Evolutionary conservation across 1,140 invertebrate genomes (phyloP).

Genomic region (Drosophila tropicalis): DNA sequence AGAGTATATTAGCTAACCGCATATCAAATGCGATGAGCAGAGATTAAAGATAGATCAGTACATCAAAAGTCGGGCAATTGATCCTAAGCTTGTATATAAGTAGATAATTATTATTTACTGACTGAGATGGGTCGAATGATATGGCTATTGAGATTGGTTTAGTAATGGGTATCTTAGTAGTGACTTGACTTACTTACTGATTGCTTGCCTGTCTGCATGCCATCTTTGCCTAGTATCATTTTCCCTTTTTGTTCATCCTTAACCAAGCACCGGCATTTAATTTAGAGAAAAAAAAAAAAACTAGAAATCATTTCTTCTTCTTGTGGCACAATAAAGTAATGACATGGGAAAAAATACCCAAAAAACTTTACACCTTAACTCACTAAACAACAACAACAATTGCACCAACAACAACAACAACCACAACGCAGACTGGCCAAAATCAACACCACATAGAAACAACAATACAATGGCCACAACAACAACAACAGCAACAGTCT

Average conservation of each 20-base stretch:
- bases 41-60: background rate
- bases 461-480: conserved; percentile 41
- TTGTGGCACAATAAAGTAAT: conserved; percentile 70
- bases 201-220: conserved; percentile 37
- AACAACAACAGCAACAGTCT: conserved; percentile 46
- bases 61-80: background rate
- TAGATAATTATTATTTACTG: no score
- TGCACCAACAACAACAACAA: conserved; percentile 44
- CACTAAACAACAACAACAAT: conserved; percentile 56
- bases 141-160: background rate
- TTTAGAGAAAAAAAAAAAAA: conserved; percentile 30
- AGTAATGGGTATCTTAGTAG: background rate
- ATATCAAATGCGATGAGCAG: no score
- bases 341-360: conserved; percentile 51
- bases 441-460: conserved; percentile 16
- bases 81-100: no score
- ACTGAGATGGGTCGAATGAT: no score
- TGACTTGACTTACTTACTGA: background rate
- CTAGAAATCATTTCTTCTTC: conserved; percentile 56
- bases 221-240: conserved; percentile 4
- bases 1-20: background rate
- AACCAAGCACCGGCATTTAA: conserved; percentile 61
- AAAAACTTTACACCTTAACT: conserved; percentile 72
- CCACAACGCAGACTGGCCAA: conserved; percentile 27
- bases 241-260: conserved; percentile 34